Base-by-base conservation (phyloP, 2,888 invertebrate species). In the Xanthostigma xanthostigma region DNA sequence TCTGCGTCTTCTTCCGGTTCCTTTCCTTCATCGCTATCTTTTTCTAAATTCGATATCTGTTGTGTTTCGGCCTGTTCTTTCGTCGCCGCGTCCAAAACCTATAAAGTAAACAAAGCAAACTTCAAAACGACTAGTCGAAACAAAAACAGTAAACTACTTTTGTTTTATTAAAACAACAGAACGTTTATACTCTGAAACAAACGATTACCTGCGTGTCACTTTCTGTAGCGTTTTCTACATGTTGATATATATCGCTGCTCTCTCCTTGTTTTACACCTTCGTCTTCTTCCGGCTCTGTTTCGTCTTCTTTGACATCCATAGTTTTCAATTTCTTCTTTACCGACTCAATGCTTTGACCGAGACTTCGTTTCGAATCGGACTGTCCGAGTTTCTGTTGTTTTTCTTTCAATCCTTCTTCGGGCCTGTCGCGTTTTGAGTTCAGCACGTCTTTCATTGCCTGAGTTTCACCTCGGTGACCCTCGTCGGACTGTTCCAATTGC, bases 21-120 rank as follows among this genome's bases (percentile, higher is more conserved):
- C 4, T 74, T 71, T 44, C 76, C 69, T 9, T 76, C 74, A 5
- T 72, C 72, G 37, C 78, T 72, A 49, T 76, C 72, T 41, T 81
- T 76, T 27, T 80, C 75, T 40, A 76, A 71, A 50, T 80, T 74
- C n/a, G 77, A 75, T 8, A 79, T 62, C 39, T 79, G 76, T 55
- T 83, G 80, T 54, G 76, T 66, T 55, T 84, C 74, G 37, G 84
- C 84, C 67, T 94, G 92, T 54, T 93, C 91, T 64, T 86, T 79
- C 0, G 85, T 86, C 0, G 86, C 86, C 45, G 80, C 79, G 56
- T 87, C 87, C 54, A 84, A 63, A 2, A 78, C 75, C 74, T 75
- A n/a, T n/a, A 46, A 14, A 12, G 50, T 51, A 53, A 40, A 54
- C 40, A 52, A 41, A 17, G 37, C 48, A 39, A 38, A 41, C 41